phyloP scores from a whole-genome alignment of 2,888 invertebrate genomes.

The Oasisia sp. region DNA sequence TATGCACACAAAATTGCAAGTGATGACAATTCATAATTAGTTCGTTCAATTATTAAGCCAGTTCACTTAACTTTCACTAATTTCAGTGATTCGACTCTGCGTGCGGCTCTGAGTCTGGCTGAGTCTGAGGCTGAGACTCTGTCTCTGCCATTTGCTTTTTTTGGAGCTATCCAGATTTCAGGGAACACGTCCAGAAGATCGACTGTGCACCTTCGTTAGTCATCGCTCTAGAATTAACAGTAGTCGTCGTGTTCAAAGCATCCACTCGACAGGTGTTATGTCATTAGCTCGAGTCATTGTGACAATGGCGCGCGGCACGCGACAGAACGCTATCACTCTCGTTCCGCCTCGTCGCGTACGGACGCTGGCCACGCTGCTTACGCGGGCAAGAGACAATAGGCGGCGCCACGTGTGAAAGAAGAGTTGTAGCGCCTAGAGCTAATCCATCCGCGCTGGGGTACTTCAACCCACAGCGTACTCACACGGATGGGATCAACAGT shows the following conservation, averaged over 20 bases:
- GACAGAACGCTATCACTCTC: not conserved
- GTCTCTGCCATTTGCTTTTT: too few relatives aligned
- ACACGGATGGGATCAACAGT: too few relatives aligned
- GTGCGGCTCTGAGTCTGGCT: too few relatives aligned
- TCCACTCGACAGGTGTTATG: not conserved
- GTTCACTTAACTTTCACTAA: too few relatives aligned
- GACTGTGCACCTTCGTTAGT: not conserved
- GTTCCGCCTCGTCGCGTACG: not conserved
- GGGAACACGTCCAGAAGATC: not conserved
- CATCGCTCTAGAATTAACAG: not conserved
- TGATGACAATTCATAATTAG: not conserved
- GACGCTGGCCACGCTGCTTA: not conserved
- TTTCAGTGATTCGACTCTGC: too few relatives aligned
- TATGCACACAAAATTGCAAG: not conserved
- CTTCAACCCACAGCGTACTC: too few relatives aligned
- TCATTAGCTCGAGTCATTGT: slow-evolving; percentile 12
- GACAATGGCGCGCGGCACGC: not conserved
- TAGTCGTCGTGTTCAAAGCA: not conserved
- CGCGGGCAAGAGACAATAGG: not conserved
- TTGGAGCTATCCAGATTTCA: not conserved
- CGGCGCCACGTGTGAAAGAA: not conserved
- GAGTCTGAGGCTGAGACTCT: too few relatives aligned
- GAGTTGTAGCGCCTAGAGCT: not conserved
- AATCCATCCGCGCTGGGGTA: too few relatives aligned
- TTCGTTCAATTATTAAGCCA: too few relatives aligned